A percentile compares a stretch with the other conserved stretches of the same genome.
Evolutionary conservation across 2,888 invertebrate genomes (phyloP).

Genomic region (Tricholauxania praeusta): DNA sequence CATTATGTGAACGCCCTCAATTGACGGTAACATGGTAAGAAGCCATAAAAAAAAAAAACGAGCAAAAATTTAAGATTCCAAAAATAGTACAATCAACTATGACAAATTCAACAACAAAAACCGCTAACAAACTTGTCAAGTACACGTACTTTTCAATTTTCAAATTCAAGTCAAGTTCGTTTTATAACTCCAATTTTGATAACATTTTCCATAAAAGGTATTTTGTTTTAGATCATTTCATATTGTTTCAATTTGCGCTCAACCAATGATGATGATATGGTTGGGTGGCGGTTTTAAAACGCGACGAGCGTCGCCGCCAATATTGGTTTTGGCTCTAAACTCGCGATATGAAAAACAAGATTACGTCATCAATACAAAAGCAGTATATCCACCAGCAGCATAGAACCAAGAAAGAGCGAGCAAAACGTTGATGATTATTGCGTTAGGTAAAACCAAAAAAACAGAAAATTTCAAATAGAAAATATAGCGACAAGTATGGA

Average conservation of each 20-base stretch:
- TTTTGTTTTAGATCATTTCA: too few species aligned
- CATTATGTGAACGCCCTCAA: background rate
- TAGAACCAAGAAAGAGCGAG: too few species aligned
- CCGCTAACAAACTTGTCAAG: background rate
- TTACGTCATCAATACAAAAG: slow-evolving; percentile 34
- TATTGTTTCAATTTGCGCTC: too few species aligned
- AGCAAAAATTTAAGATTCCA: background rate
- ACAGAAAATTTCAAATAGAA: too few species aligned
- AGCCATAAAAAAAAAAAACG: slow-evolving; percentile 2
- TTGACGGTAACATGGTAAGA: background rate
- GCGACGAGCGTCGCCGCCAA: background rate
- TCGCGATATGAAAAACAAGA: slow-evolving; percentile 15
- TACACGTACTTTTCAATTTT: background rate
- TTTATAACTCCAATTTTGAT: slow-evolving; percentile 14
- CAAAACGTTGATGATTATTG: too few species aligned
- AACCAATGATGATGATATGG: slow-evolving; percentile 18
- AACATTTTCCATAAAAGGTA: slow-evolving; percentile 13
- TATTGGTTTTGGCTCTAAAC: slow-evolving; percentile 23
- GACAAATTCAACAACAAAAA: background rate
- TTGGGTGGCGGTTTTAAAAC: slow-evolving; percentile 20
- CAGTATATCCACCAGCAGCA: background rate
- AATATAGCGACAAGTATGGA: too few species aligned
- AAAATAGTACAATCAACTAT: too few species aligned
- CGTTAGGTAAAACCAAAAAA: too few species aligned
- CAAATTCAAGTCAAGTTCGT: slow-evolving; percentile 6